A percentile compares a stretch with the other conserved stretches of the same genome.
Evolutionary conservation across 2,797 vertebrate species (phyloP).

Genomic region (Notamacropus eugenii): DNA sequence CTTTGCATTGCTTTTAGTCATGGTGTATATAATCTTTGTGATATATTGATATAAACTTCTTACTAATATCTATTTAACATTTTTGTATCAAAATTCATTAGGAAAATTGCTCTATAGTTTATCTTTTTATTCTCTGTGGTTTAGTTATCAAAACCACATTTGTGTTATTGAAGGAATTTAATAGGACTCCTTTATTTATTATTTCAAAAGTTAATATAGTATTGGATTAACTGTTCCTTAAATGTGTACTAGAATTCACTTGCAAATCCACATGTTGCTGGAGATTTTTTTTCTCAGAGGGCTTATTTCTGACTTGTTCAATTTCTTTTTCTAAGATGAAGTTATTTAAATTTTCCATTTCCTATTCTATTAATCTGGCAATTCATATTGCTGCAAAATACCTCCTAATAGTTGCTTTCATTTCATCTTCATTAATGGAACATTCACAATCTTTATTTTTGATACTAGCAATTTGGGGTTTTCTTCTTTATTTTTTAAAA

Average conservation of each 20-base stretch:
- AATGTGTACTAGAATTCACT: neutral
- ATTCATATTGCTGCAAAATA: no score
- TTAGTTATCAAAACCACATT: neutral
- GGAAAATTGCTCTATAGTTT: neutral
- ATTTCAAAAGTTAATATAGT: neutral
- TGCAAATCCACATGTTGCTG: no score
- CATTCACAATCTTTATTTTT: no score
- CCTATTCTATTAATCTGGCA: neutral
- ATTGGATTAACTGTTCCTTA: neutral
- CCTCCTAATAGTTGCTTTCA: no score
- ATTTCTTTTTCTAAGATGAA: neutral
- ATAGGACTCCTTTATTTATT: neutral
- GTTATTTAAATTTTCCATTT: neutral
- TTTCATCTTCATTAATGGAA: no score
- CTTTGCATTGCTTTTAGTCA: neutral
- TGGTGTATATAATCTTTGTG: neutral
- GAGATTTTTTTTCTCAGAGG: neutral
- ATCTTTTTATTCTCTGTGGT: neutral
- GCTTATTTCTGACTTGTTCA: neutral
- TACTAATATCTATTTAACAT: neutral
- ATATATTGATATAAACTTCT: neutral
- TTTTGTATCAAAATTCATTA: neutral
- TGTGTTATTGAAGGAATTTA: neutral
- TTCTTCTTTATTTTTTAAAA: no score
- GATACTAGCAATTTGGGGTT: no score